Evolutionary conservation across 2,113 vertebrate species (phyloP), one percentile per base, ranked within the genome.

Genomic region (Eleginops maclovinus): DNA sequence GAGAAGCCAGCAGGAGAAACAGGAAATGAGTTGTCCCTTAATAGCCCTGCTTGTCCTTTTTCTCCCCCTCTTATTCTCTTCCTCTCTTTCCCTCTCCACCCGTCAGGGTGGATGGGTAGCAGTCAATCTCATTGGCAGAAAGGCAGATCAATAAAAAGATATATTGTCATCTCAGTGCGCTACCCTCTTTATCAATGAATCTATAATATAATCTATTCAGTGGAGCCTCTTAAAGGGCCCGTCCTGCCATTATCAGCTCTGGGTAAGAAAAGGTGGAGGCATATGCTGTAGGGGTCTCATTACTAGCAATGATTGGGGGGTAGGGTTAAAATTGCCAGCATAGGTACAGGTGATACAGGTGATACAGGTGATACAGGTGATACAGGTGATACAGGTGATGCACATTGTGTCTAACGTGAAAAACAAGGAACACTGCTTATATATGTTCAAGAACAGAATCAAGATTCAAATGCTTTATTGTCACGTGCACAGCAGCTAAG

Each of bases 101-200:
- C 84, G 85, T 73, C 21, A 26, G 88, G 88, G 87, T 88, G 84
- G 85, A 67, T 88, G 88, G 85, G 86, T 85, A 88, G 77, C 75
- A 90, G 86, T 88, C 93, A 91, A 91, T 93, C 88, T 87, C 91
- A 93, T 91, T 91, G 89, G n/a, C n/a, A n/a, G n/a, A 93, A 86
- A 92, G 88, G 77, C 85, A 89, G 93, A 95, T 95, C 94, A 94
- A 94, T 95, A 85, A 86, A 87, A 84, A 93, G 89, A 92, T 94
- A 94, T 90, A 93, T 93, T 93, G 89, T 91, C 87, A 92, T 93
- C 88, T 93, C 81, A 46, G 64, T 81, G 87, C 59, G 13, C 87
- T 91, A 87, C 88, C 88, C 86, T 89, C 82, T 84, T 89, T 93
- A 95, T 94, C 93, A 94, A 95, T 95, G 89, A 93, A 95, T 94